Conservation (phyloP, 2,113 vertebrate species). For the Periophthalmus modestus region DNA sequence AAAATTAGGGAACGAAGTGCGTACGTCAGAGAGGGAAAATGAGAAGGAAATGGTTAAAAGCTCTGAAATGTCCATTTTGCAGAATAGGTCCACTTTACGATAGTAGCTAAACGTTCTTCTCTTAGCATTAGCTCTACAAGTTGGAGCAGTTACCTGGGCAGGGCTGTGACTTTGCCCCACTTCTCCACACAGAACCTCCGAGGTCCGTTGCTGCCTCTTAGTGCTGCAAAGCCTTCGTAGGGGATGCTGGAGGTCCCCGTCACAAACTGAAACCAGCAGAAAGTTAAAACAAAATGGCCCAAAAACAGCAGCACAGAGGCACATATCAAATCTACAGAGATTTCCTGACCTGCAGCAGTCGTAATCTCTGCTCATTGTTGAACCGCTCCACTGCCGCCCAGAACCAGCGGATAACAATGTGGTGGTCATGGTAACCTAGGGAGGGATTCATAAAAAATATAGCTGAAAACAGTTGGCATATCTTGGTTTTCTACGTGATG, state of each 20-base stretch:
- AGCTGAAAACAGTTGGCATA: no score
- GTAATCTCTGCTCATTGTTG: constrained; percentile 91
- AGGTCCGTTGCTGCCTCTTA: constrained; percentile 92
- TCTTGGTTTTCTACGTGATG: no score
- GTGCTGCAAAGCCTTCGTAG: constrained; percentile 91
- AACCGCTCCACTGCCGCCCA: constrained; percentile 95
- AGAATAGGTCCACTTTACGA: no score
- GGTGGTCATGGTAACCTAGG: constrained; percentile 93
- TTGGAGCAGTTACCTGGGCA: constrained; percentile 84
- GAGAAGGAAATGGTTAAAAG: no score
- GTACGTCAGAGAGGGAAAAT: no score
- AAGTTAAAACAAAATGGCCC: background rate
- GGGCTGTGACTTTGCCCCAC: constrained; percentile 92
- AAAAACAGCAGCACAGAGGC: background rate
- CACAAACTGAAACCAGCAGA: constrained; percentile 80
- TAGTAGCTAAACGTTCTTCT: background rate
- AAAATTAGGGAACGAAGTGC: no score
- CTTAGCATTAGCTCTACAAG: background rate
- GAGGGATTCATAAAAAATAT: background rate
- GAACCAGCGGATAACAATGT: constrained; percentile 95
- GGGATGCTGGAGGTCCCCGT: constrained; percentile 92
- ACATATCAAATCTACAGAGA: background rate
- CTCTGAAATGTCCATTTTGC: no score
- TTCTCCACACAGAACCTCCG: constrained; percentile 95
- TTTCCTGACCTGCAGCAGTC: constrained; percentile 87